phyloP scores from a whole-genome alignment of 2,797 vertebrate genomes.

The Bovichtus variegatus region DNA sequence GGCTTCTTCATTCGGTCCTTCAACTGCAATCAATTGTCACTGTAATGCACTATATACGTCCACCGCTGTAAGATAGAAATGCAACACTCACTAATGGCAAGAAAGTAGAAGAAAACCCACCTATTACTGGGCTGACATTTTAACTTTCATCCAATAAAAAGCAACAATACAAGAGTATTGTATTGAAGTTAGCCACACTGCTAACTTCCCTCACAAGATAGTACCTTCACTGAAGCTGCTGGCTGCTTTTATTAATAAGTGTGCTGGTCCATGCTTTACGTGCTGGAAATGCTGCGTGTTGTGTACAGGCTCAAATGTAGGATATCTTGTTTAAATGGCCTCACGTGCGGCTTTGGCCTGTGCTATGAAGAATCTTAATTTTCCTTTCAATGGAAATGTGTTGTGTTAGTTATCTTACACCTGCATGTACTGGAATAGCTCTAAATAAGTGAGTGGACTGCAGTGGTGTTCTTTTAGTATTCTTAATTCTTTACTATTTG shows the following conservation, averaged over 20 bases:
- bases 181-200: background rate
- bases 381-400: background rate
- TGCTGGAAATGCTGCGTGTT: background rate
- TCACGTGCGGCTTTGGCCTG: background rate
- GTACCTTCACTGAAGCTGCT: conserved; percentile 13
- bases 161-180: background rate
- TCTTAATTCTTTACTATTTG: background rate
- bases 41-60: background rate
- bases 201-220: conserved; percentile 16
- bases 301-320: background rate
- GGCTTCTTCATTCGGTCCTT: conserved; percentile 47
- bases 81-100: background rate
- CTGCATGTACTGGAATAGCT: background rate
- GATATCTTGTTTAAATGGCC: background rate
- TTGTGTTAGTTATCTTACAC: background rate
- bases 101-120: conserved; percentile 9
- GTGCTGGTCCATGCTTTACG: background rate
- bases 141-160: conserved; percentile 33
- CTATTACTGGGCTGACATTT: conserved; percentile 29
- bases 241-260: conserved; percentile 20
- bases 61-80: background rate
- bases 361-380: background rate
- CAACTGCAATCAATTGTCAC: conserved; percentile 37
- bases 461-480: background rate
- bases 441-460: background rate